Evolutionary conservation across 2,113 vertebrate species (phyloP).

Genomic region (Brevimyrus niger): DNA sequence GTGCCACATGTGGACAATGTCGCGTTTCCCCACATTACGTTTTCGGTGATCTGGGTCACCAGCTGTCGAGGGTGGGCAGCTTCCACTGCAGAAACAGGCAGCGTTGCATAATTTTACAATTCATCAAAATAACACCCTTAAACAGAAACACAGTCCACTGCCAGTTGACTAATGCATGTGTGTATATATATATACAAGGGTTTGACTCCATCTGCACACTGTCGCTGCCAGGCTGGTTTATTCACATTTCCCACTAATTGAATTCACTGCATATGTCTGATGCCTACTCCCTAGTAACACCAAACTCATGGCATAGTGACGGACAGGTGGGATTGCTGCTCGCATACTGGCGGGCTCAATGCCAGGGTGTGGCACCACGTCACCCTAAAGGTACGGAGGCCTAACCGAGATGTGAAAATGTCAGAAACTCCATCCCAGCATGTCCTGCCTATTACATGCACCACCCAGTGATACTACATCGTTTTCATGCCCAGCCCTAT

Average conservation of each 20-base stretch:
- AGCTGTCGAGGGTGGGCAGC: slow-evolving; percentile 23
- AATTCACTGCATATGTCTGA: not conserved
- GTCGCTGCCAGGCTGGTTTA: not conserved
- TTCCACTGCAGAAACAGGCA: slow-evolving; percentile 9
- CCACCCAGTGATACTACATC: not conserved
- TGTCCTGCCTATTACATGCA: not conserved
- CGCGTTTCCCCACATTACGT: not conserved
- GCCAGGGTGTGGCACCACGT: not conserved
- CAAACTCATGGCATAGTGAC: not conserved
- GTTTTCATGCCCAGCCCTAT: not conserved
- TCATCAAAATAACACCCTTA: not conserved
- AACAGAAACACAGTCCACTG: not conserved
- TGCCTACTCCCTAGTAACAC: no score
- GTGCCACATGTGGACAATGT: not conserved
- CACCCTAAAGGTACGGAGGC: not conserved
- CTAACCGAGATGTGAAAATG: not conserved
- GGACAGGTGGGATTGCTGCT: not conserved
- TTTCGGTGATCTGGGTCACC: slow-evolving; percentile 22
- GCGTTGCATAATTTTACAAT: not conserved
- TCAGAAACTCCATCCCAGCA: not conserved
- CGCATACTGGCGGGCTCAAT: not conserved
- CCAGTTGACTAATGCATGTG: not conserved
- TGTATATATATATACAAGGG: not conserved
- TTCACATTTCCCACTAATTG: not conserved
- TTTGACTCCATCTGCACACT: not conserved